Base-by-base conservation (phyloP, 2,888 invertebrate species). In the Pterobdella sp. region DNA sequence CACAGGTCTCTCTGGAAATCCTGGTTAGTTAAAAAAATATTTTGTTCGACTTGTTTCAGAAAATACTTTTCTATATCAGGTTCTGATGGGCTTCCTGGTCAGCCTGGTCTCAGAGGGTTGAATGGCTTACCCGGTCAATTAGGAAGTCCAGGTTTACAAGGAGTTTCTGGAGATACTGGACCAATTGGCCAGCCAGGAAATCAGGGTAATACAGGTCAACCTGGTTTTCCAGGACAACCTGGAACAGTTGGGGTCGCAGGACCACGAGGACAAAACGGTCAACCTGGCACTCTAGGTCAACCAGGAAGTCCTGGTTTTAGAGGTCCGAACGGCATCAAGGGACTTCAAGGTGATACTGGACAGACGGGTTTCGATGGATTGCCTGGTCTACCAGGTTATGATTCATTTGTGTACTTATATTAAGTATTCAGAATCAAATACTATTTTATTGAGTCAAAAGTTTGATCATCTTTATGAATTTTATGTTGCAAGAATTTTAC, bases 241-340 rank as follows among this genome's bases (percentile, higher is more conserved):
- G 29, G 29, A 37, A n/a, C 22, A 4, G 3, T 34, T 67, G 63
- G 65, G 14, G 22, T n/a, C 1, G 7, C 29, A 31, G 56, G 52
- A 32, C 35, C 32, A 34, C 56, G 34, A 37, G 75, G 73, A 35
- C 31, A 73, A 1, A 49, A 14, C 34, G 72, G 72, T n/a, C n/a
- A 0, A 1, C 4, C 32, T n/a, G 72, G 72, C n/a, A 18, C 64
- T 29, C 31, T 49, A 34, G 76, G 76, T 1, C 10, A 42, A 56
- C 32, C 72, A 42, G 76, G 76, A 34, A 1, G 1, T 32, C 18
- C 52, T 36, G 76, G 76, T n/a, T 7, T n/a, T 34, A 0, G 31
- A 35, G 76, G 76, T 26, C 4, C 37, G 34, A 72, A 49, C n/a
- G 76, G 76, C 14, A 18, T 37, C 65, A 64, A 72, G 26, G 76